Percentiles rank a stretch among this genome's conserved stretches.
Evolutionary conservation across 2,113 vertebrate genomes (phyloP).

Genomic region (Osmerus mordax): DNA sequence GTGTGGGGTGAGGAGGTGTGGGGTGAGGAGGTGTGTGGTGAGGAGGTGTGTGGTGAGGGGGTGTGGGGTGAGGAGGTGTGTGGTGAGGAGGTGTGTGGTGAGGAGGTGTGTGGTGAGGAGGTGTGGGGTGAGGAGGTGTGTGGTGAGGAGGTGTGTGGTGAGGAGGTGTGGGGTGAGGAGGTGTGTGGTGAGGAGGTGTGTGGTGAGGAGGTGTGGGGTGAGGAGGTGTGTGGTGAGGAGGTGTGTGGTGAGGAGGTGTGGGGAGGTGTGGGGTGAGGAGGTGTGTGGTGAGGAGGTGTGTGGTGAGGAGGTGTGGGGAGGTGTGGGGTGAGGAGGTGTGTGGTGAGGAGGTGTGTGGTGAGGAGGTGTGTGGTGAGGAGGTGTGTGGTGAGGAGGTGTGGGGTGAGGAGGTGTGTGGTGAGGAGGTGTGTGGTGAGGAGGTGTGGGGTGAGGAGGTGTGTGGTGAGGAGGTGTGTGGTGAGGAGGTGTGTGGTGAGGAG

Average conservation of each 20-base stretch:
- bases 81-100: too few relatives aligned
- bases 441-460: conserved; percentile 10
- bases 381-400: not conserved
- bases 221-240: not conserved
- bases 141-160: too few relatives aligned
- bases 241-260: not conserved
- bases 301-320: not conserved
- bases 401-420: not conserved
- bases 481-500: not conserved
- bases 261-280: not conserved
- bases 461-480: not conserved
- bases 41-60: too few relatives aligned
- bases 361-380: not conserved
- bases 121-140: too few relatives aligned
- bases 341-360: not conserved
- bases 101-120: too few relatives aligned
- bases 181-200: too few relatives aligned
- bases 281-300: not conserved
- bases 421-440: not conserved
- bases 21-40: too few relatives aligned
- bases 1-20: too few relatives aligned
- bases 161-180: too few relatives aligned
- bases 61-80: too few relatives aligned
- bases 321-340: not conserved
- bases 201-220: not conserved